Conservation (phyloP, 2,797 vertebrate species). For the Mormyrops boulengeri region DNA sequence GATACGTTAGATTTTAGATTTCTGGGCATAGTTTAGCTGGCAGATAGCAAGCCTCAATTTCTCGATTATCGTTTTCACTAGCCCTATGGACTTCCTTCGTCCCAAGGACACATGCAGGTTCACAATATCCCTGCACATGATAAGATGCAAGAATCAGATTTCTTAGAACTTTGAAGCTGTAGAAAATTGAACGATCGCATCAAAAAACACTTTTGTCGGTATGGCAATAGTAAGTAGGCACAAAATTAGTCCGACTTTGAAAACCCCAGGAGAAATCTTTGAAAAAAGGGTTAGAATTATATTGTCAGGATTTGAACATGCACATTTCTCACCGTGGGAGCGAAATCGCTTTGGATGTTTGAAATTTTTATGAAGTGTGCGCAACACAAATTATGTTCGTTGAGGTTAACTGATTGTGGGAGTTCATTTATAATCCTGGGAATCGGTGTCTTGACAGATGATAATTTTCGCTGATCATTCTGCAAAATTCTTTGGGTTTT, state of each 20-base stretch:
- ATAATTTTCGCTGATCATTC: background rate
- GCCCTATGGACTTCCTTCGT: background rate
- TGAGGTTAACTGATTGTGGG: slow-evolving; percentile 5
- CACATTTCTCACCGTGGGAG: background rate
- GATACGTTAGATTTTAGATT: background rate
- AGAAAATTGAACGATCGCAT: background rate
- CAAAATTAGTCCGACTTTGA: background rate
- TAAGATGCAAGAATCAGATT: background rate
- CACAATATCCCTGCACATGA: background rate
- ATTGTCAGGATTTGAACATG: background rate
- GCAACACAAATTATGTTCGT: background rate
- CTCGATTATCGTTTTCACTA: background rate
- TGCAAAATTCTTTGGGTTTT: background rate
- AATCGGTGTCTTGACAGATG: slow-evolving; percentile 11
- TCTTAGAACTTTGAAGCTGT: background rate
- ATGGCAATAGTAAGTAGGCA: background rate
- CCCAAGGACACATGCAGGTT: background rate
- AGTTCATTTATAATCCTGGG: background rate
- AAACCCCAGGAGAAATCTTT: background rate
- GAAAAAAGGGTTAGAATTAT: background rate
- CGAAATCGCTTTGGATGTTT: background rate
- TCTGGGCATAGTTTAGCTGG: background rate
- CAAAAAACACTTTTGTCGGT: background rate
- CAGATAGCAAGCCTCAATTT: background rate
- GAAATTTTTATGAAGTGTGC: background rate